Base-by-base conservation (phyloP, 2,113 vertebrate genomes). In the Sylvietta virens region DNA sequence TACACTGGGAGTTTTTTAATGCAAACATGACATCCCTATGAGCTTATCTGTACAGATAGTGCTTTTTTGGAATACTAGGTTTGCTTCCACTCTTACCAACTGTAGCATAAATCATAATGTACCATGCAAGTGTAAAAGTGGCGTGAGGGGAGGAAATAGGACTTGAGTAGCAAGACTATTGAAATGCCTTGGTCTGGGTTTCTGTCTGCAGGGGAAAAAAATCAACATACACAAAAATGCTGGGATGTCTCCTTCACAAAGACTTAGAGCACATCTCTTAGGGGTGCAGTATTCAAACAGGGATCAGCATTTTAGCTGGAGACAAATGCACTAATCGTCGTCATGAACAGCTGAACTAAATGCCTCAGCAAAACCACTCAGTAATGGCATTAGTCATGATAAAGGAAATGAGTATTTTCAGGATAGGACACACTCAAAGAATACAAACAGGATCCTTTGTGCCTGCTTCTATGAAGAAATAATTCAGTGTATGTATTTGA, bases 251-350 rank as follows among this genome's bases (percentile, higher is more conserved):
- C 31, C 80, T 74, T 78, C 69, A 71, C 35, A 71, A 86, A 88
- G 76, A 60, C n/a, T 58, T 22, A 51, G 67, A 94, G 82, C 47
- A 83, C 22, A 90, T 92, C 71, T 90, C 76, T 88, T 62, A 39
- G 57, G 40, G 78, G 51, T 39, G 31, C 67, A 84, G 67, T 51
- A 71, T 69, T 92, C 77, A 93, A 92, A 88, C 33, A 83, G 87
- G 82, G 88, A 93, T 94, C 95, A 96, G 88, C 96, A 86, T 92
- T 96, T 96, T 90, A 90, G 48, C 90, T 79, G 44, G 64, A 96
- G 86, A 96, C 76, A 96, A 96, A 96, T 57, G 72, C 92, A 79
- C 76, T 96, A 90, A 96, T 92, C 92, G 92, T 0, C 0, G 86
- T 65, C 81, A 81, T 67, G 79, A 88, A 88, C 84, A 81, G 58